Base-by-base conservation (phyloP, 2,113 vertebrate species). In the Pongo pygmaeus region DNA sequence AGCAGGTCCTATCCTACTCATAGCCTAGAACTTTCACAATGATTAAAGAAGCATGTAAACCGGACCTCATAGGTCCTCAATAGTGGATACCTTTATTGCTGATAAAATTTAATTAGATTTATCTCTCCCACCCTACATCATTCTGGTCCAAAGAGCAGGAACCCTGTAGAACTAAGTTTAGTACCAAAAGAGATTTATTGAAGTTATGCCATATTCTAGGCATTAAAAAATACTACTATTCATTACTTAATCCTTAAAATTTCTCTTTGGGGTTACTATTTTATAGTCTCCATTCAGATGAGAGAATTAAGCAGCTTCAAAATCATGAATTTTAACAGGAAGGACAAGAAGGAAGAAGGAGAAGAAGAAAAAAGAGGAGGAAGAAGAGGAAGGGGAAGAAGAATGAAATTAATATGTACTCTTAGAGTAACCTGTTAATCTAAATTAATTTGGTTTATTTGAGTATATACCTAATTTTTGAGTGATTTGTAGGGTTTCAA, bases 381-480 rank as follows among this genome's bases (percentile, higher is more conserved):
- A 46, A 38, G 30, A 75, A 74, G 38, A 86, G 25, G 7, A 86
- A 79, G 64, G 70, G 38, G 6, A 90, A 80, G 18, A 55, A 75
- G 27, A 64, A 78, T n/a, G 46, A 59, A 90, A 79, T 93, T 32
- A 32, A 84, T 61, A 50, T 18, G 0, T 74, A 75, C 74, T 91
- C 46, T 78, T 61, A 89, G 46, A 43, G 2, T 27, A 8, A 69
- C 43, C 2, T 85, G 0, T 89, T 79, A 94, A 59, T 6, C 30
- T 84, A 87, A 78, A 46, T 84, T 93, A 70, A 64, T 84, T 93
- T 81, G 50, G 18, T 50, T 93, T 93, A 70, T 90, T 96, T 80
- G 43, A 96, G 59, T 69, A 57, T 70, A 61, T 80, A 38, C 13
- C 74, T 93, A 87, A 83, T 50, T 92, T 89, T 57, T 18, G 67